phyloP scores from a whole-genome alignment of 2,113 vertebrate genomes.

The Caretta caretta region DNA sequence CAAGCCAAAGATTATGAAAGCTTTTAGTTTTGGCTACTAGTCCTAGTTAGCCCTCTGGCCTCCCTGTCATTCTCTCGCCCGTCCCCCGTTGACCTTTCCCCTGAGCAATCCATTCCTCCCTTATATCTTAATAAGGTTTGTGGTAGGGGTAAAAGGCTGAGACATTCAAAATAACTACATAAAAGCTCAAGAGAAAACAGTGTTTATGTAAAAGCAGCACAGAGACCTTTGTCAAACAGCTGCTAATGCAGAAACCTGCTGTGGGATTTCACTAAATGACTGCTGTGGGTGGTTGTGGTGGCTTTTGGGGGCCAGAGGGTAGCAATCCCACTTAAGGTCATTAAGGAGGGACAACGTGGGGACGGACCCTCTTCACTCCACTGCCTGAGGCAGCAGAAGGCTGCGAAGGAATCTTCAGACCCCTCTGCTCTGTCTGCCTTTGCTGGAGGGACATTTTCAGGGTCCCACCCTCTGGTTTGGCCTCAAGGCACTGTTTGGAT shows the following conservation, averaged over 20 bases:
- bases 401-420: neutral
- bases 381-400: neutral
- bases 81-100: neutral
- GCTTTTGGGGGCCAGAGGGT: neutral
- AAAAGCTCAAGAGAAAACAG: neutral
- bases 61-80: neutral
- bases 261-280: neutral
- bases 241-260: neutral
- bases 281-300: neutral
- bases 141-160: neutral
- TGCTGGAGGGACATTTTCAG: neutral
- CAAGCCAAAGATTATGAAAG: neutral
- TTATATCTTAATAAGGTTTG: neutral
- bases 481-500: neutral
- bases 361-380: neutral
- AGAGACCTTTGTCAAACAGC: neutral
- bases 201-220: neutral
- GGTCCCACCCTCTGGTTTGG: neutral
- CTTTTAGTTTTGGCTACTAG: neutral
- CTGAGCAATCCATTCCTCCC: neutral
- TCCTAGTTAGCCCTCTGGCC: neutral
- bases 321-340: neutral
- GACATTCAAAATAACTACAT: neutral
- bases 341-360: neutral
- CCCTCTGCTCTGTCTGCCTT: neutral